These are phyloP conservation scores for Prietella phreatophila DNA, from an alignment of 2,113 vertebrate species.

Conservation along the genomic window DNA sequence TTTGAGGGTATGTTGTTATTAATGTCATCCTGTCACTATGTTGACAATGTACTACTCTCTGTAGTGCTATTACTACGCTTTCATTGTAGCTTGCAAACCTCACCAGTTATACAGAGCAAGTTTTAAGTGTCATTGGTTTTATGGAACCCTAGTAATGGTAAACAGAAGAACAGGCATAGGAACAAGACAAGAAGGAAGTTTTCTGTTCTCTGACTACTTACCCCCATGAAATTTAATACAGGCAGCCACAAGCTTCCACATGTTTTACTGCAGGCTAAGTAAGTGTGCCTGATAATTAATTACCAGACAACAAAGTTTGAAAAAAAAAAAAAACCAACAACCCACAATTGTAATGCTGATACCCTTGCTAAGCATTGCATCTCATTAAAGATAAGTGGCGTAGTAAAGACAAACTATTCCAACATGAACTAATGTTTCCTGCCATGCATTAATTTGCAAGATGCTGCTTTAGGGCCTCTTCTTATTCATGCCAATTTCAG, in stretches of 20 bases:
- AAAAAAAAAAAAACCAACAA: not conserved
- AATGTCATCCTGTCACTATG: not conserved
- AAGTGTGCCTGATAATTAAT: not conserved
- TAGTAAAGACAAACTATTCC: not conserved
- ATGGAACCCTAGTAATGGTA: not conserved
- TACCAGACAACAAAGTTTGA: not conserved
- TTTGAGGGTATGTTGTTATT: not conserved
- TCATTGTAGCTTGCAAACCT: not conserved
- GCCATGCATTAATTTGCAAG: not conserved
- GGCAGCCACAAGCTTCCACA: constrained; percentile 3
- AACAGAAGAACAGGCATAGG: not conserved
- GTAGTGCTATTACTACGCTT: not conserved
- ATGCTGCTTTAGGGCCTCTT: not conserved
- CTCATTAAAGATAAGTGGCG: not conserved
- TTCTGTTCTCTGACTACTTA: constrained; percentile 23
- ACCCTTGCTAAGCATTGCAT: not conserved
- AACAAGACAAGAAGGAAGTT: constrained; percentile 5
- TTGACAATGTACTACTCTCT: not conserved
- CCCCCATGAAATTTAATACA: constrained; percentile 34
- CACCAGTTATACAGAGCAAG: not conserved
- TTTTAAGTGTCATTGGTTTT: not conserved
- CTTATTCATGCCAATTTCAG: not conserved
- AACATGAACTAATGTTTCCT: not conserved
- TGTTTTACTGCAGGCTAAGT: not conserved
- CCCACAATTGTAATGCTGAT: not conserved